Percentiles rank a stretch among this genome's conserved stretches.
Evolutionary conservation across 2,113 vertebrate genomes (phyloP).

Genomic region (Scomber colias): DNA sequence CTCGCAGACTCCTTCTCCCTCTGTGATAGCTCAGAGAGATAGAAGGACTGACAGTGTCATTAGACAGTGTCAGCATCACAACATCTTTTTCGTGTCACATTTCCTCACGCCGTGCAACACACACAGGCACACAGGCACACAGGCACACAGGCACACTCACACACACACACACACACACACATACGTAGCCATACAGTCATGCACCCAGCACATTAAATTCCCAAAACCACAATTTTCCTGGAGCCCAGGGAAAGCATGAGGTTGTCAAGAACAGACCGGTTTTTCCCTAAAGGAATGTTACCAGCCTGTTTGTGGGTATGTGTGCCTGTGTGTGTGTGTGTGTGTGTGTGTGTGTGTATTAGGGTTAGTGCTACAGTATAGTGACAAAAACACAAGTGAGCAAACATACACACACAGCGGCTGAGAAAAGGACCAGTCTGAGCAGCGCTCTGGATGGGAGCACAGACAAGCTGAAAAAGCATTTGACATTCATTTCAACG

Average conservation of each 20-base stretch:
- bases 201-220: conserved; percentile 28
- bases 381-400: conserved; percentile 38
- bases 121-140: background rate
- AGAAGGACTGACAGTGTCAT: conserved; percentile 48
- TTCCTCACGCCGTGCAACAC: conserved; percentile 30
- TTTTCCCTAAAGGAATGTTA: conserved; percentile 55
- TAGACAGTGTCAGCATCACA: conserved; percentile 44
- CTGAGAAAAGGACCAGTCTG: conserved; percentile 21
- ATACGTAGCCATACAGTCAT: background rate
- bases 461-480: conserved; percentile 48
- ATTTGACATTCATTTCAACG: conserved; percentile 58
- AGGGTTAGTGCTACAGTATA: background rate
- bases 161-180: background rate
- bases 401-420: conserved; percentile 11
- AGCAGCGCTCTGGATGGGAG: conserved; percentile 13
- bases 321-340: conserved; percentile 18
- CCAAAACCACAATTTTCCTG: conserved; percentile 63
- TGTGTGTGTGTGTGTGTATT: background rate
- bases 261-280: conserved; percentile 34
- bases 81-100: conserved; percentile 44
- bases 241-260: conserved; percentile 40
- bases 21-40: conserved; percentile 35
- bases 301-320: conserved; percentile 35
- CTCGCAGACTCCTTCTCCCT: conserved; percentile 19
- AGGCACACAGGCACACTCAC: conserved; percentile 1